Evolutionary conservation across 2,888 invertebrate genomes (phyloP).

Genomic region (Ophion ellenae): DNA sequence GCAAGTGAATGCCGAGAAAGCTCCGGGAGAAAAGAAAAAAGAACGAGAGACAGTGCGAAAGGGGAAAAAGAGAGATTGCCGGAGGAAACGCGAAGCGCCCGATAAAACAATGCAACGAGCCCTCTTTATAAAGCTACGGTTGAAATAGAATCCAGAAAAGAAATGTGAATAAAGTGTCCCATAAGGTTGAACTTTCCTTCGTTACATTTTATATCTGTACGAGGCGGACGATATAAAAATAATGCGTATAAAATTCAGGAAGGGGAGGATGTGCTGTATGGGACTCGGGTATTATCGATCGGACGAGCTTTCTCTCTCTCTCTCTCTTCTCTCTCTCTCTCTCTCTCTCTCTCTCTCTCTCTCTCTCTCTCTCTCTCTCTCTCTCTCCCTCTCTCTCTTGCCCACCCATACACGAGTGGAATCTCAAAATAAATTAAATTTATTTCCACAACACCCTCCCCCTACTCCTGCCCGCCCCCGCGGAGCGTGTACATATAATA

Average conservation of each 20-base stretch:
- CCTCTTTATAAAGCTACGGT: slow-evolving; percentile 27
- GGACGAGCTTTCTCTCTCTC: background rate
- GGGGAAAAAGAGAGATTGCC: slow-evolving; percentile 42
- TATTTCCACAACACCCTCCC: slow-evolving; percentile 16
- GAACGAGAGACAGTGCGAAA: slow-evolving; percentile 8
- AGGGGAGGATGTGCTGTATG: background rate
- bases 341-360: too few relatives aligned
- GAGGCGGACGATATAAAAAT: slow-evolving; percentile 17
- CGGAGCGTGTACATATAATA: slow-evolving; percentile 40
- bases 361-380: too few relatives aligned
- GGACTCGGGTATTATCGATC: slow-evolving; percentile 41
- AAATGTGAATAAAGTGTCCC: slow-evolving; percentile 22
- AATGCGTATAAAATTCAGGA: slow-evolving; percentile 22
- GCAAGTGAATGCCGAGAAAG: slow-evolving; percentile 31
- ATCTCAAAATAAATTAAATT: slow-evolving; percentile 53
- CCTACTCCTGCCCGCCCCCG: background rate
- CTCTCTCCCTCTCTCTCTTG: too few relatives aligned
- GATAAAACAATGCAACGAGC: slow-evolving; percentile 54
- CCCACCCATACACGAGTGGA: slow-evolving; percentile 15
- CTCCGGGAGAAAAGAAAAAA: slow-evolving; percentile 20
- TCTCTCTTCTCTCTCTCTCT: background rate
- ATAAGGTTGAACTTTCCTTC: slow-evolving; percentile 25
- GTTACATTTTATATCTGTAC: slow-evolving; percentile 13
- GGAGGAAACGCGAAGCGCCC: slow-evolving; percentile 48
- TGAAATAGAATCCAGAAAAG: slow-evolving; percentile 23